Evolutionary conservation across 92 coral and sea anemone species (phyloP).

Genomic region (Paramuricea clavata): DNA sequence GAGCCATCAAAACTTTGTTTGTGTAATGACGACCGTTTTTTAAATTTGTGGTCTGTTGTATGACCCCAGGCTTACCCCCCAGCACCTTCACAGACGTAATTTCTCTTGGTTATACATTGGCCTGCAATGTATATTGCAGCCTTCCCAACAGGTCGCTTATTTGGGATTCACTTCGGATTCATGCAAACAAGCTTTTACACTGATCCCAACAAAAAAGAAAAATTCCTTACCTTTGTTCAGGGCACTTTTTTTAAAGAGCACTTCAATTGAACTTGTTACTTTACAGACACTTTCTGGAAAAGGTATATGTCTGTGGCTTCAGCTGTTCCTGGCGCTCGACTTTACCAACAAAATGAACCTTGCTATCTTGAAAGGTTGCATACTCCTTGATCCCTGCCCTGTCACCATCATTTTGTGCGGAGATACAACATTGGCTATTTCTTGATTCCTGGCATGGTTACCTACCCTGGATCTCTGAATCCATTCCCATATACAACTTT

Average conservation of each 20-base stretch:
- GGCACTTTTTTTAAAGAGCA: neutral
- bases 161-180: slow-evolving; percentile 51
- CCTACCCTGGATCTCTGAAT: neutral
- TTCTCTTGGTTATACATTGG: no score
- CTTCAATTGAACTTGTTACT: neutral
- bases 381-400: neutral
- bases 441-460: neutral
- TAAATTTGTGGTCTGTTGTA: neutral
- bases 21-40: slow-evolving; percentile 51
- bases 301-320: neutral
- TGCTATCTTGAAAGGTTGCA: neutral
- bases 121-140: slow-evolving; percentile 25
- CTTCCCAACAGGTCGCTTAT: slow-evolving; percentile 27
- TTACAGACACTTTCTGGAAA: slow-evolving; percentile 24
- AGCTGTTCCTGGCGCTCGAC: neutral
- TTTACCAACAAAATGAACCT: neutral
- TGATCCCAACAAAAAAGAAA: slow-evolving; percentile 18
- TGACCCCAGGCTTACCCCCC: slow-evolving; percentile 45
- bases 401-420: neutral
- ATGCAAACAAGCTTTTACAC: slow-evolving; percentile 38
- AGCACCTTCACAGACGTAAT: slow-evolving; percentile 1
- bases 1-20: slow-evolving; percentile 34
- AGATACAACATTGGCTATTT: neutral
- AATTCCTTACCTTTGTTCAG: slow-evolving; percentile 7
- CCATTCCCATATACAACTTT: neutral